Evolutionary conservation across 2,888 invertebrate species (phyloP), one percentile per base, ranked within the genome.

Genomic region (Leuctra nigra): DNA sequence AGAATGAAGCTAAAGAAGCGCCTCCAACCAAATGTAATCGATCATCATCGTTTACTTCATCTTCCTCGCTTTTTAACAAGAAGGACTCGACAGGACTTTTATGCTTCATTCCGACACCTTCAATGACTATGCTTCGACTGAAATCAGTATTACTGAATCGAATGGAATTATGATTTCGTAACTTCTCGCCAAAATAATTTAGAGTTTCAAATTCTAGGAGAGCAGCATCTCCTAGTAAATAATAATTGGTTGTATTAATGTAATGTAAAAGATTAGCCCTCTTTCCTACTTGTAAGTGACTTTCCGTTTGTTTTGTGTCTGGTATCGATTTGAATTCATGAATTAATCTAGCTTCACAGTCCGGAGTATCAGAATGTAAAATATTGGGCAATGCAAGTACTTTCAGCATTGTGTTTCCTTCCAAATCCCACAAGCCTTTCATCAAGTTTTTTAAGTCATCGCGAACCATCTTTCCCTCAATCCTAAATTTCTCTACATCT

Each of bases 71-170:
- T 62, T 80, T 73, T 35, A 87, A 67, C 54, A 83, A 78, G 63
- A 85, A 86, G 9, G 79, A 73, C n/a, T 72, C 66, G 33, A 73
- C 65, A 1, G 78, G 72, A 63, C 82, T 73, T 2, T 77, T 74
- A 39, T 81, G 79, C 65, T 82, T 75, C 29, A 73, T 66, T 1
- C 84, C 84, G 64, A 83, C 80, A 48, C 87, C 90, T 73, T 92
- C 90, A 4, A 88, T 73, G 2, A 91, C 73, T 1, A 87, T 72
- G 67, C 86, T 86, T 55, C 86, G 81, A 4, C 81, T 78, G 72
- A 91, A 90, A 72, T 91, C 90, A 1, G 89, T 78, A 69, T 88
- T 89, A 1, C 84, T 81, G 64, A 86, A 82, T 65, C 82, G 82
- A 0, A 77, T 68, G 66, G 80, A 86, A n/a, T 77, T 72, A 11